Evolutionary conservation across 2,888 invertebrate genomes (phyloP).

Genomic region (Peribatodes rhomboidaria): DNA sequence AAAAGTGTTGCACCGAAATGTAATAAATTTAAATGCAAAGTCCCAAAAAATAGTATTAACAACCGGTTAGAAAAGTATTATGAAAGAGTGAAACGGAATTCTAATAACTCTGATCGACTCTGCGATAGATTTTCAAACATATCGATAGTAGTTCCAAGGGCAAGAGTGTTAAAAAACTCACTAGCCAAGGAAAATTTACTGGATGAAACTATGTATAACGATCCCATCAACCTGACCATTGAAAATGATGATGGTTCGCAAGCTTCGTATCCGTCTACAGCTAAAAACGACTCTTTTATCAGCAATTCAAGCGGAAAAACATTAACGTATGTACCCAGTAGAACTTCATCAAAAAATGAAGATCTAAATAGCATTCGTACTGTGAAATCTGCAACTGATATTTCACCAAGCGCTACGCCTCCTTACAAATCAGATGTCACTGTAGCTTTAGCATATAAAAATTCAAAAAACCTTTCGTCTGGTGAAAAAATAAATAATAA

Average conservation of each 20-base stretch:
- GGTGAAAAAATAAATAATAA: conserved; percentile 35
- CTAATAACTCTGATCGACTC: conserved; percentile 45
- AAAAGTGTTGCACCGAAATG: conserved; percentile 60
- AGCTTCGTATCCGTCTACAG: conserved; percentile 48
- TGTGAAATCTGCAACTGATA: conserved; percentile 46
- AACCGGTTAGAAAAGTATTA: conserved; percentile 53
- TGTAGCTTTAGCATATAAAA: conserved; percentile 60
- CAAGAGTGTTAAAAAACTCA: conserved; percentile 59
- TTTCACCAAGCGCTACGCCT: conserved; percentile 36
- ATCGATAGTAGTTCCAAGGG: conserved; percentile 56
- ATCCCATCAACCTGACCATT: conserved; percentile 7
- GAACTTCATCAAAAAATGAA: conserved; percentile 45
- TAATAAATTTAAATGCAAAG: conserved; percentile 47
- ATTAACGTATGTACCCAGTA: conserved; percentile 51
- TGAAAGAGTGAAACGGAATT: conserved; percentile 50
- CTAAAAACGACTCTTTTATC: conserved; percentile 47
- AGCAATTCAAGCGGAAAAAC: conserved; percentile 64
- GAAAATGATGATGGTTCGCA: conserved; percentile 47
- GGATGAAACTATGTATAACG: conserved; percentile 42
- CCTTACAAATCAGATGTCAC: conserved; percentile 60
- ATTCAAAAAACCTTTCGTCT: conserved; percentile 37
- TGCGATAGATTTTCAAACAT: conserved; percentile 33
- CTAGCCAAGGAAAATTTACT: conserved; percentile 63
- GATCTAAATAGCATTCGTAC: conserved; percentile 40
- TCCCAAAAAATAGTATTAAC: conserved; percentile 42